These are phyloP conservation scores for Cryptus armator DNA, from an alignment of 2,888 invertebrate genomes.

Conservation along the genomic window DNA sequence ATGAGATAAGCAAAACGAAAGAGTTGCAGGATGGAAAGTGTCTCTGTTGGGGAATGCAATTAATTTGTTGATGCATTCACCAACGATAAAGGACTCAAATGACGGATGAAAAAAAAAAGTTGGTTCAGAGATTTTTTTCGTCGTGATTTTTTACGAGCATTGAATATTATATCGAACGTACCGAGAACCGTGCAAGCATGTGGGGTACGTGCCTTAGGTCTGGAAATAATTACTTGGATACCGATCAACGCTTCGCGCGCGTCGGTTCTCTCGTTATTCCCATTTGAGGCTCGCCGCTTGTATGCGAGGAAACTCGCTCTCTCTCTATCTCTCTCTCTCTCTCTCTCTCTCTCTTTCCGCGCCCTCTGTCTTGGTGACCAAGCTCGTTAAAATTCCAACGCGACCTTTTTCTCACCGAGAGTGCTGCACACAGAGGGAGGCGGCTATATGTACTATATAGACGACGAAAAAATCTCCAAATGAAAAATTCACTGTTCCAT, in stretches of 20 bases:
- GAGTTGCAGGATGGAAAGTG: not conserved
- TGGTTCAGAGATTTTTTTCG: constrained; percentile 4
- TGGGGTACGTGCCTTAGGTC: constrained; percentile 38
- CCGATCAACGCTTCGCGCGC: constrained; percentile 74
- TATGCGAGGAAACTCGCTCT: not conserved
- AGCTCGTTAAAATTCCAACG: constrained; percentile 62
- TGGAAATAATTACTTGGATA: constrained; percentile 76
- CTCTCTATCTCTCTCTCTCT: not conserved
- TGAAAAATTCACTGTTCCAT: constrained; percentile 60
- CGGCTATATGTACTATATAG: not conserved
- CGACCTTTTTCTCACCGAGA: constrained; percentile 46
- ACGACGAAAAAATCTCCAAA: constrained; percentile 51
- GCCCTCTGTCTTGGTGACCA: constrained; percentile 41
- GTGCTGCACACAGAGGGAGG: constrained; percentile 1
- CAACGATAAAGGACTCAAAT: not conserved
- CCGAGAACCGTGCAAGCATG: not conserved
- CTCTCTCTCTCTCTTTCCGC: not conserved
- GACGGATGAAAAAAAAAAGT: not conserved
- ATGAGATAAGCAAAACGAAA: not conserved
- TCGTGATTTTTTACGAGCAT: not conserved
- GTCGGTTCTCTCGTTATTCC: constrained; percentile 49
- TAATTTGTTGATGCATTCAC: not conserved
- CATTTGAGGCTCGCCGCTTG: constrained; percentile 35
- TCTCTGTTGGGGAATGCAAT: constrained; percentile 8
- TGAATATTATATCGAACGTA: constrained; percentile 9